Base-by-base conservation (phyloP, 2,888 invertebrate species). In the Atethmia centrago region DNA sequence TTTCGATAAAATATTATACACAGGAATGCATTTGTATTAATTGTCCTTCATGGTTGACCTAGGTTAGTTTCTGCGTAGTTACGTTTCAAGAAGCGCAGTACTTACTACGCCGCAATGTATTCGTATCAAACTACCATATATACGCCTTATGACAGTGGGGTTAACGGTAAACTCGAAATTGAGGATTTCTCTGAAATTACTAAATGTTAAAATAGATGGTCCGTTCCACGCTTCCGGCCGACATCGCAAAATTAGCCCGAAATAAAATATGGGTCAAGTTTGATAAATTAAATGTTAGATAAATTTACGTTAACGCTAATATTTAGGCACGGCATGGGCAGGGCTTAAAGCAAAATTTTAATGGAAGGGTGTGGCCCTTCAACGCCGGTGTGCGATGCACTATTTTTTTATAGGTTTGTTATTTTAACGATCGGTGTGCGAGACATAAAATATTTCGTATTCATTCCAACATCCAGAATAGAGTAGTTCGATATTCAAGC, bases 31-130 rank as follows among this genome's bases (percentile, higher is more conserved):
- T 68, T 72, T 80, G 65, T 56, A 4, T 69, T 53, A 36, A 59
- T 31, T 45, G 85, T 59, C 86, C 87, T 86, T 84, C 79, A 71
- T 49, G 66, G 58, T 80, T 87, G 83, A 87, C 85, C 86, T 83
- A 87, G 86, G 86, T 87, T 80, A 86, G 74, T 85, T 68, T 75
- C 78, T 87, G 73, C 86, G 87, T 80, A 85, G 71, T 80, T 83
- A 72, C 63, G 25, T 64, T 62, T 58, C 25, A 42, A 71, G 73
- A 62, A 65, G 80, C 76, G 80, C 66, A 73, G 49, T 78, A 47
- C 62, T 40, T 77, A 79, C 74, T 87, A 79, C 85, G 84, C 80
- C 77, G 74, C 10, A 71, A 55, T 7, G 21, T 68, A 58, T 68
- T 75, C 28, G 58, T 16, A 71, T 8, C 21, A 19, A 59, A 58